Conservation (phyloP, 2,113 vertebrate genomes). For the Ophiodon elongatus region DNA sequence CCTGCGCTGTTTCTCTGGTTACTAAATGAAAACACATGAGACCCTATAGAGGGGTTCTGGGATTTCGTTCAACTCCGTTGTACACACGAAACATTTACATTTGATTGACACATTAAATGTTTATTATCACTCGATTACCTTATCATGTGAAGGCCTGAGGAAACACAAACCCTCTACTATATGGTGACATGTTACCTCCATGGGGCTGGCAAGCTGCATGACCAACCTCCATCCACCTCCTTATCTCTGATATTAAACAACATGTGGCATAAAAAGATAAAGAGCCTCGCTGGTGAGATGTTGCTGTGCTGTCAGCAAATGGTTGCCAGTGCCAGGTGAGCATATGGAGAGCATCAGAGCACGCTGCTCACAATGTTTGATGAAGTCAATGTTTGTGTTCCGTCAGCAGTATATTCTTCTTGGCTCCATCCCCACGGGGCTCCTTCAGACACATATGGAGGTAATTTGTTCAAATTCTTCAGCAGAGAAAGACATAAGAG, state of each 20-base stretch:
- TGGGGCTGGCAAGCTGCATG: constrained; percentile 12
- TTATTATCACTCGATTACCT: constrained; percentile 20
- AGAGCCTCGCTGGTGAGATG: constrained; percentile 40
- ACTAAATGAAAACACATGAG: constrained; percentile 46
- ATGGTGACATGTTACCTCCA: constrained; percentile 13
- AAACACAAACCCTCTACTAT: background rate
- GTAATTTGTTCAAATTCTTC: constrained; percentile 78
- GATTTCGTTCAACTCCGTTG: background rate
- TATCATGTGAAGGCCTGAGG: constrained; percentile 13
- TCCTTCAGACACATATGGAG: constrained; percentile 79
- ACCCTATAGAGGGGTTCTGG: constrained; percentile 2
- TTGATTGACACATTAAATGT: constrained; percentile 17
- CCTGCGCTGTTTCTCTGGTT: constrained; percentile 36
- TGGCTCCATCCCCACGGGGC: constrained; percentile 72
- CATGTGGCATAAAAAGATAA: constrained; percentile 63
- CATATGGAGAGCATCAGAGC: constrained; percentile 72
- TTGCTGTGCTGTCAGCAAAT: constrained; percentile 51
- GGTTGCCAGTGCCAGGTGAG: constrained; percentile 62
- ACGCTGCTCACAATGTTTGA: constrained; percentile 60
- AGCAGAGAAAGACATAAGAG: constrained; percentile 56
- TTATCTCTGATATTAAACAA: constrained; percentile 27
- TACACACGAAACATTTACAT: constrained; percentile 19
- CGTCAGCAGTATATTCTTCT: constrained; percentile 77
- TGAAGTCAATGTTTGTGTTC: constrained; percentile 79
- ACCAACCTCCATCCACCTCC: constrained; percentile 23